Conservation (phyloP, 2,113 vertebrate species). For the Nansenia antarctica region DNA sequence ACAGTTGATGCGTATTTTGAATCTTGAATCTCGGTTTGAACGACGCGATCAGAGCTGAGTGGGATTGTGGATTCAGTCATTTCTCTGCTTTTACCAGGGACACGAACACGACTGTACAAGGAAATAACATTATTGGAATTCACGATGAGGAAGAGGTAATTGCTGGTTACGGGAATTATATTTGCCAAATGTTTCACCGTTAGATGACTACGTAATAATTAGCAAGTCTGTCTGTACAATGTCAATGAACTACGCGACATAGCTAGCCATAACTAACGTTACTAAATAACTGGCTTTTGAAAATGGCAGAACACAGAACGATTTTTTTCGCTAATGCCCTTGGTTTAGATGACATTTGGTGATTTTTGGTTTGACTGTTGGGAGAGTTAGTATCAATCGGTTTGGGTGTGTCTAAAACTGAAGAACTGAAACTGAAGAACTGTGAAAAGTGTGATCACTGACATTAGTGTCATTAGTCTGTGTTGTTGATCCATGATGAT, state of each 20-base stretch:
- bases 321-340: background rate
- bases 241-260: no score
- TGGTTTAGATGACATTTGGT: background rate
- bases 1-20: conserved; percentile 64
- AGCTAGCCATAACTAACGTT: no score
- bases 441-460: background rate
- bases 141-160: conserved; percentile 75
- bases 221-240: no score
- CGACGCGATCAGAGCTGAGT: background rate
- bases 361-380: background rate
- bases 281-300: background rate
- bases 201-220: no score
- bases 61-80: background rate
- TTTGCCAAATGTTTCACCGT: background rate
- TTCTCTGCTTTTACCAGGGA: background rate
- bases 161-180: no score
- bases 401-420: background rate
- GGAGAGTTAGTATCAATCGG: background rate
- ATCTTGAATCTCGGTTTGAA: conserved; percentile 52
- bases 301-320: background rate
- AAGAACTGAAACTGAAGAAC: no score
- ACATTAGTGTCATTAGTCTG: background rate
- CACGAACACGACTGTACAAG: background rate
- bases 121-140: background rate
- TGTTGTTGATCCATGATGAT: no score